Percentiles rank a stretch among this genome's conserved stretches.
Conservation (phyloP, 2,888 invertebrate species). For the Drosophila eohydei region DNA sequence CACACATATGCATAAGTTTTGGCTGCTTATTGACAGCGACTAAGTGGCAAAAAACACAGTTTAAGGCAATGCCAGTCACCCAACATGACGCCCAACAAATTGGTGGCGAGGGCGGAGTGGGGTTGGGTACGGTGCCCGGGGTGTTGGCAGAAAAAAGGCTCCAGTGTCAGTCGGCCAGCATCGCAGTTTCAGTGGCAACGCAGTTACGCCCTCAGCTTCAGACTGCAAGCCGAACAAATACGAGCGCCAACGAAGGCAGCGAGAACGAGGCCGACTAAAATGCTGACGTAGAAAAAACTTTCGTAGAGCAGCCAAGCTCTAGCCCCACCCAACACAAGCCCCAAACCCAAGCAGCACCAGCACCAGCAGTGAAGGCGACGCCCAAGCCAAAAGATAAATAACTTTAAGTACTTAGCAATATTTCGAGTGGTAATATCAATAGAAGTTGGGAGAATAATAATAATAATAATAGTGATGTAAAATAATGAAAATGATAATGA, state of each 20-base stretch:
- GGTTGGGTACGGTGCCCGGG: not conserved
- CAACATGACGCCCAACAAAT: conserved; percentile 56
- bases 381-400: conserved; percentile 38
- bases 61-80: conserved; percentile 42
- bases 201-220: conserved; percentile 32
- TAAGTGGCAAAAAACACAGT: conserved; percentile 63
- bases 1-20: conserved; percentile 18
- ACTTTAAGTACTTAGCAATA: conserved; percentile 11
- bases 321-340: not conserved
- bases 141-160: conserved; percentile 1
- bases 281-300: conserved; percentile 61
- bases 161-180: conserved; percentile 17
- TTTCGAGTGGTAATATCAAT: conserved; percentile 4
- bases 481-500: not conserved
- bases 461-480: not conserved
- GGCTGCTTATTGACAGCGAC: conserved; percentile 68
- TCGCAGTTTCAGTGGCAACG: conserved; percentile 34
- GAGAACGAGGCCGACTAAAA: conserved; percentile 25
- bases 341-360: not conserved
- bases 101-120: conserved; percentile 12
- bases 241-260: conserved; percentile 26
- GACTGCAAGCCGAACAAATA: conserved; percentile 38
- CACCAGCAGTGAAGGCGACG: conserved; percentile 45
- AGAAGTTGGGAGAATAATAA: not conserved
- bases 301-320: not conserved